Base-by-base conservation (phyloP, 2,888 invertebrate species). In the Macrostomum cliftonense region DNA sequence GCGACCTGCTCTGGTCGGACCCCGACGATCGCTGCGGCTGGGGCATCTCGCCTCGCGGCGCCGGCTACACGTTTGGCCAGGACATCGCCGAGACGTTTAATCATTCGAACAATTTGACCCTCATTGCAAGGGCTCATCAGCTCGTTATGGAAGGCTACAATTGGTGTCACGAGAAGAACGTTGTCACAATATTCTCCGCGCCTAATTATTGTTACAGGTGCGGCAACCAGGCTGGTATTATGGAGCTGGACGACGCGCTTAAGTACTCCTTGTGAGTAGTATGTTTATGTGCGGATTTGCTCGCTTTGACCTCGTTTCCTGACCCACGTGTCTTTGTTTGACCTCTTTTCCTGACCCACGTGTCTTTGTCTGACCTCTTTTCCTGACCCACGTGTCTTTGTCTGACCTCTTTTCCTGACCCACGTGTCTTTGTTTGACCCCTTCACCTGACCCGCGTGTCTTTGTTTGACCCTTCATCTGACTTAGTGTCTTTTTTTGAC, bases 251-350 rank as follows among this genome's bases (percentile, higher is more conserved):
- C 77, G 95, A 95, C 78, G 84, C 88, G 73, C 81, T 95, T 71
- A 93, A 95, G 80, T 95, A 93, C 80, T 91, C 93, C 79, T 95
- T 95, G 93, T 93, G 78, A 84, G 88, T n/a, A n/a, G n/a, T n/a
- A n/a, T n/a, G n/a, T n/a, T n/a, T n/a, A n/a, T n/a, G n/a, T n/a
- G n/a, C n/a, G n/a, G n/a, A n/a, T 28, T 28, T 28, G 28, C 40
- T n/a, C 49, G 55, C 46, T 46, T 53, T 51, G 52, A n/a, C n/a
- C n/a, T n/a, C n/a, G n/a, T n/a, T n/a, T n/a, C n/a, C n/a, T n/a
- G n/a, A n/a, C n/a, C n/a, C n/a, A n/a, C n/a, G n/a, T n/a, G n/a
- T n/a, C n/a, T n/a, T n/a, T n/a, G n/a, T n/a, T n/a, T n/a, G n/a
- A n/a, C n/a, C n/a, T n/a, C n/a, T n/a, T n/a, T n/a, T n/a, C n/a